A percentile compares a stretch with the other conserved stretches of the same genome.
Conservation (phyloP, 2,113 vertebrate genomes). For the Montifringilla adamsi region DNA sequence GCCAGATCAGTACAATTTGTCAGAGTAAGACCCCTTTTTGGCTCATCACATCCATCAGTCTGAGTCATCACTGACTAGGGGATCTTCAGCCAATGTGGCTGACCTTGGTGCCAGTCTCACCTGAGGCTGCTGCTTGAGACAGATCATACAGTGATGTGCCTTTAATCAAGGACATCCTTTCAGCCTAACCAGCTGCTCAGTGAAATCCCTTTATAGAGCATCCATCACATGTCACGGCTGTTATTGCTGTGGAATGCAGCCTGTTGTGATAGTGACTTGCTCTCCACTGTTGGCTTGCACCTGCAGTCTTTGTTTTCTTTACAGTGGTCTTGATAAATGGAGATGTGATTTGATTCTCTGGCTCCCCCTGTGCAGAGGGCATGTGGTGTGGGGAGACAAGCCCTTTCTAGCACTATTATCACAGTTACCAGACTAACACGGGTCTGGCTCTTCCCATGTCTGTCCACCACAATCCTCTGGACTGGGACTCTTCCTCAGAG, state of each 20-base stretch:
- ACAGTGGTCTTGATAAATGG: not conserved
- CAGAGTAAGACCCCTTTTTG: not conserved
- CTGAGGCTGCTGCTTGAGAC: not conserved
- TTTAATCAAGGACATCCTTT: not conserved
- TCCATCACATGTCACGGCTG: fast-evolving
- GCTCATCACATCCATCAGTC: not conserved
- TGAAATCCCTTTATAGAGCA: not conserved
- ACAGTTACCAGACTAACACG: not conserved
- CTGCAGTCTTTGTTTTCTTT: not conserved
- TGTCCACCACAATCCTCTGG: not conserved
- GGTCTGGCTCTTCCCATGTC: not conserved
- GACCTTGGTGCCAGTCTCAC: not conserved
- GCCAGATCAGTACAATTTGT: not conserved
- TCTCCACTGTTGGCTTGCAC: not conserved
- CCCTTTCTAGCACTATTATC: not conserved
- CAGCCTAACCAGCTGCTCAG: not conserved
- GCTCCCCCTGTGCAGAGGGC: not conserved
- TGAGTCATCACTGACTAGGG: not conserved
- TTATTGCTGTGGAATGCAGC: not conserved
- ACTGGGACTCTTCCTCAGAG: not conserved
- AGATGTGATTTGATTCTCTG: not conserved
- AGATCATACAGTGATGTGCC: not conserved
- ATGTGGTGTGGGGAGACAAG: not conserved
- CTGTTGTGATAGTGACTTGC: not conserved
- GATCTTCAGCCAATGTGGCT: not conserved